Percentiles rank a stretch among this genome's conserved stretches.
Evolutionary conservation across 2,113 vertebrate species (phyloP).

Genomic region (Dicentrarchus labrax): DNA sequence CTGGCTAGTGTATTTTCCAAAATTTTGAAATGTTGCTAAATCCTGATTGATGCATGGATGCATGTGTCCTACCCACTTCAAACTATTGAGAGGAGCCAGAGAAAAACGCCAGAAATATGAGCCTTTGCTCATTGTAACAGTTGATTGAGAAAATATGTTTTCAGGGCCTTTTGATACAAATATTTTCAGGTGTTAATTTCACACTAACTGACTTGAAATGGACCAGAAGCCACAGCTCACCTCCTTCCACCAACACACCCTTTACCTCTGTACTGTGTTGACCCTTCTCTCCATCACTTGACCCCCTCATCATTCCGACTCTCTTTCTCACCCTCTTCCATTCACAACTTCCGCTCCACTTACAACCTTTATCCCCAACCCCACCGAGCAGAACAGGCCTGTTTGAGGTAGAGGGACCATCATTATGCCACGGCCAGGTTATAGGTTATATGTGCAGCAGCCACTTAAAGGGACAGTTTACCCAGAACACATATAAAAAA

Average conservation of each 20-base stretch:
- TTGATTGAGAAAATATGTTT: slow-evolving; percentile 16
- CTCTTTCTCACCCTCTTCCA: slow-evolving; percentile 23
- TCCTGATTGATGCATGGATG: not conserved
- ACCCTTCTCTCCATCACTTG: slow-evolving; percentile 30
- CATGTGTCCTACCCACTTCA: not conserved
- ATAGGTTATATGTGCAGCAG: not conserved
- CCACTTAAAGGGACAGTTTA: slow-evolving; percentile 26
- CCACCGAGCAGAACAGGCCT: not conserved
- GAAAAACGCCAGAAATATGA: not conserved
- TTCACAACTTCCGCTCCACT: slow-evolving; percentile 7
- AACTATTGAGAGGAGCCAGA: not conserved
- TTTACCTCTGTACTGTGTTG: slow-evolving; percentile 22
- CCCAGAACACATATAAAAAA: not conserved
- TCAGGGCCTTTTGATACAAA: not conserved
- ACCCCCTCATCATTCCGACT: slow-evolving; percentile 7
- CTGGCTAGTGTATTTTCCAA: not conserved
- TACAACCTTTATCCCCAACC: not conserved
- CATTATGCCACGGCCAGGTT: not conserved
- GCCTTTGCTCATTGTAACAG: no score
- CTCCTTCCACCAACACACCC: slow-evolving; percentile 16
- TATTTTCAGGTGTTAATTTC: not conserved
- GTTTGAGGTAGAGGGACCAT: not conserved
- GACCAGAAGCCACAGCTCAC: slow-evolving; percentile 48
- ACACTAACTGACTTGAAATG: slow-evolving; percentile 58
- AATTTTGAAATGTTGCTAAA: not conserved